These are phyloP conservation scores for Clivina fossor DNA, from an alignment of 2,888 invertebrate species.

Conservation along the genomic window DNA sequence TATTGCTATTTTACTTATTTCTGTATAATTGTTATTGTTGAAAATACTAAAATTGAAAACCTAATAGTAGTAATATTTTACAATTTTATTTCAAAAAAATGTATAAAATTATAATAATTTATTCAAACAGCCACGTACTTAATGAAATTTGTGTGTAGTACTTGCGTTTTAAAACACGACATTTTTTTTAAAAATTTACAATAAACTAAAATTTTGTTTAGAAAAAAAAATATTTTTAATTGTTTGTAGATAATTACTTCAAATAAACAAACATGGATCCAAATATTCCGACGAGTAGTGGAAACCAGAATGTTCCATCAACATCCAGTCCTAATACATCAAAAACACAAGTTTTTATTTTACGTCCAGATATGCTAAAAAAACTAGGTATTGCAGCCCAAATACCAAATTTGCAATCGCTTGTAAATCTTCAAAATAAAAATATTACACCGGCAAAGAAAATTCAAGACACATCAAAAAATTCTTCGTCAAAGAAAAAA, in stretches of 20 bases:
- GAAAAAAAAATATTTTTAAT: no score
- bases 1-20: not conserved
- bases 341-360: conserved; percentile 52
- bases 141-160: not conserved
- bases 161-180: not conserved
- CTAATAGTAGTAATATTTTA: no score
- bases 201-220: not conserved
- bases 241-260: no score
- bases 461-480: not conserved
- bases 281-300: not conserved
- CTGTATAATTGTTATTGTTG: no score
- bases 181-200: not conserved
- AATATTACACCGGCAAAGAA: not conserved
- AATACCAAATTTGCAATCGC: conserved; percentile 21
- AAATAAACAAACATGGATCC: not conserved
- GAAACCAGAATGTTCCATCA: not conserved
- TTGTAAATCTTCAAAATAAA: conserved; percentile 3
- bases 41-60: no score
- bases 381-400: conserved; percentile 52
- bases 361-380: conserved; percentile 55
- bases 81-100: no score
- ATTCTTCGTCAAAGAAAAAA: not conserved
- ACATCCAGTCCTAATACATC: conserved; percentile 6
- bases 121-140: no score
- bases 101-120: no score